Evolutionary conservation across 2,113 vertebrate genomes (phyloP), one percentile per base, ranked within the genome.

Genomic region (Onychostoma macrolepis): DNA sequence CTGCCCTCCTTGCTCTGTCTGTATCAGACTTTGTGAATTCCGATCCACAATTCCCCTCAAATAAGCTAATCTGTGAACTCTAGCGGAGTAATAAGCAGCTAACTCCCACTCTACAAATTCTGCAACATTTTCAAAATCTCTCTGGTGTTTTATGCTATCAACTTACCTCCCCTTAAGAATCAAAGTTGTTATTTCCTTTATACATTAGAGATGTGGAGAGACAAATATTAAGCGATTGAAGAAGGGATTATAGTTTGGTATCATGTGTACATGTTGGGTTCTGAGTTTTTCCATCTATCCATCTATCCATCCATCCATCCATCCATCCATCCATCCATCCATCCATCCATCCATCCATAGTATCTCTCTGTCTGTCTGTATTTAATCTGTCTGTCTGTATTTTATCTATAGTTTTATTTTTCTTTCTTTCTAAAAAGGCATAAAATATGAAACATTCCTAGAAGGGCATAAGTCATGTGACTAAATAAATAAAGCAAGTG

Each of bases 61-160:
- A 61, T 79, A 50, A 72, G 24, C 28, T 48, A 85, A 81, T 81
- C 83, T 81, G 67, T 90, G 74, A 78, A 53, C 80, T 81, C 53
- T 28, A 38, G 36, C 11, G 41, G 65, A 83, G 72, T 76, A 78
- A 33, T 75, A 88, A 85, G 43, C 65, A 50, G 30, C 30, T 71
- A 65, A 79, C 56, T 74, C 50, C 50, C 83, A 75, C 77, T 72
- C 41, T 53, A 71, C 50, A 80, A 88, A 74, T 30, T 58, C 24
- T 24, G 56, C 50, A 63, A 80, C 78, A 50, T 36, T 67, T 76
- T 56, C 21, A 26, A 69, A 88, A 43, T 17, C 75, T 63, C 63
- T 19, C 33, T 61, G 53, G 67, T 65, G 38, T 75, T 85, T 72
- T 36, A 45, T 28, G 63, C 19, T 78, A 41, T 78, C 38, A 69